Evolutionary conservation across 1,140 invertebrate genomes (phyloP), one percentile per base, ranked within the genome.

Genomic region (Parasteatoda tepidariorum): DNA sequence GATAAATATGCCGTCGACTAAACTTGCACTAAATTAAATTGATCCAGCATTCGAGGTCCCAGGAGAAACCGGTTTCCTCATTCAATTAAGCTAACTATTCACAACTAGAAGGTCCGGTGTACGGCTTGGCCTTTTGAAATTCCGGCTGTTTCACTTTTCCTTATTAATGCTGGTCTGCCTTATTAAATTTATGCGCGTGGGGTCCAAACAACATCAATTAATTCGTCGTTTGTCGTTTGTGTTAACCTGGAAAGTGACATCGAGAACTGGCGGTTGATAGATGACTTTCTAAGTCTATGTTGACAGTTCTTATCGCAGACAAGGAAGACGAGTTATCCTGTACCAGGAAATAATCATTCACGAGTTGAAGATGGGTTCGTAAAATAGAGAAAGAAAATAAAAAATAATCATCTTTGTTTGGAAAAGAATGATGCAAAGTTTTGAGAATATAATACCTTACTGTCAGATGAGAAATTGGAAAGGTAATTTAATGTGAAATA

Each of bases 191-290:
- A 75, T 75, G 71, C 71, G 26, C 7, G 28, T 18, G 18, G 18
- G 31, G 55, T 75, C 73, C 73, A 62, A 75, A 75, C 73, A 75
- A 75, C 73, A 75, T 75, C 73, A 75, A 75, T 75, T 75, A 75
- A 75, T 75, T 75, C 59, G 73, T 62, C 73, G 59, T 75, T 75
- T 75, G 73, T 62, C 57, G 38, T 33, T n/a, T 38, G 31, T 28
- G 73, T 59, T 61, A 75, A 62, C 73, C 15, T 13, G 26, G 28
- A 59, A 57, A 28, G 24, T 75, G 71, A 75, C 57, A 75, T 31
- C 55, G 24, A 34, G 73, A 30, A 15, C 73, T 33, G 15, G 38
- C 26, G 9, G 26, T 62, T 75, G 73, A 75, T 75, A 33, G 73
- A 75, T 75, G 73, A 75, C 31, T n/a, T 24, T 34, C 31, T 28